Conservation (phyloP, 2,888 invertebrate genomes). For the Ectropis crepuscularia region DNA sequence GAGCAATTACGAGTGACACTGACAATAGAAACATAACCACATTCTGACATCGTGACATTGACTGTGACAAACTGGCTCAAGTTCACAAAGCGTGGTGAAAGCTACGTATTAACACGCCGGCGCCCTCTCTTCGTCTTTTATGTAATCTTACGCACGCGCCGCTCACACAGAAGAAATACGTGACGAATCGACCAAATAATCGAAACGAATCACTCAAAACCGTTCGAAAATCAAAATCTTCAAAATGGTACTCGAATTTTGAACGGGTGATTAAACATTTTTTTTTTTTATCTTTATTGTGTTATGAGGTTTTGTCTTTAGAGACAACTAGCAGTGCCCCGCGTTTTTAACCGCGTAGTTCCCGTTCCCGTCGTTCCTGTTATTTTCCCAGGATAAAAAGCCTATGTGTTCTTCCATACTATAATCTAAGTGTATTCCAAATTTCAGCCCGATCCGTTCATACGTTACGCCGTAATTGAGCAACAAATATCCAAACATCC, state of each 20-base stretch:
- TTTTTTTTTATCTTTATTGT: too few species aligned
- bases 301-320: too few species aligned
- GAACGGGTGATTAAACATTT: not conserved
- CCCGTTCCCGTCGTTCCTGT: too few species aligned
- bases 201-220: slow-evolving; percentile 18
- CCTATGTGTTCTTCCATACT: too few species aligned
- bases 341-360: too few species aligned
- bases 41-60: slow-evolving; percentile 52
- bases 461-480: too few species aligned
- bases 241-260: not conserved
- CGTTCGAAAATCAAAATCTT: slow-evolving; percentile 3
- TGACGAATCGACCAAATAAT: slow-evolving; percentile 42
- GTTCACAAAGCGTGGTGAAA: slow-evolving; percentile 59
- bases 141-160: slow-evolving; percentile 37
- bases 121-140: slow-evolving; percentile 50
- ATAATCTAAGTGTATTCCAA: too few species aligned
- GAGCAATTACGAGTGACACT: slow-evolving; percentile 5
- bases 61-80: slow-evolving; percentile 59
- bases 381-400: too few species aligned
- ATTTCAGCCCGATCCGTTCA: too few species aligned
- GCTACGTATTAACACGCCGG: slow-evolving; percentile 35
- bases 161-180: slow-evolving; percentile 37
- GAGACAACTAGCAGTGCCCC: too few species aligned
- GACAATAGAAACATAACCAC: slow-evolving; percentile 1
- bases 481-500: too few species aligned